Evolutionary conservation across 2,888 invertebrate genomes (phyloP), one percentile per base, ranked within the genome.

Genomic region (Baccha elongata): DNA sequence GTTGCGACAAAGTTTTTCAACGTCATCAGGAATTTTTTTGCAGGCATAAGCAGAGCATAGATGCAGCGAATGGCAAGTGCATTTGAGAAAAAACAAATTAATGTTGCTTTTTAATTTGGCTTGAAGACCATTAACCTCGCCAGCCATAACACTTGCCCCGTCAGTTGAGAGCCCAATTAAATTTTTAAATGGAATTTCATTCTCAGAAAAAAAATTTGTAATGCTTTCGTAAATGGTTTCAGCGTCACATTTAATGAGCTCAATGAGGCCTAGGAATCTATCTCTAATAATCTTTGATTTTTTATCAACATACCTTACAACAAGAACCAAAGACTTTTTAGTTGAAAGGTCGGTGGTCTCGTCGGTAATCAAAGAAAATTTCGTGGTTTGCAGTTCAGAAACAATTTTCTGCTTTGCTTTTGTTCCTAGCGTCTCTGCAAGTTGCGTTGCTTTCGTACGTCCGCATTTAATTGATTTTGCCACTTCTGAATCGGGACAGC

Each of bases 71-170:
- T 87, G 87, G 48, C 87, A 87, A 21, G 11, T 46, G 46, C 87
- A 87, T 40, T 85, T 86, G 35, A 86, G 60, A 0, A 86, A 85
- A 84, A 85, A 87, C 42, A 87, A 62, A 60, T 85, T 42, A 11
- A 86, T 86, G 15, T 85, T 40, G 17, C 85, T 55, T 58, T 74
- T 48, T 73, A 87, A 83, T 46, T 74, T 72, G 13, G 79, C 42
- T 67, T 85, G 55, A 3, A 87, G 84, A 10, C 86, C 86, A 26
- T 68, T 69, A 40, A 76, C 85, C 21, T 75, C 80, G 2, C 86
- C 87, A 86, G 86, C 86, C 87, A 87, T 87, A 11, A 86, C 86
- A 7, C 79, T 76, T 0, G 87, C 86, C 78, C 87, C 87, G 11
- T 86, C 86, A 7, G 81, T 76, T 0, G 87, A 86, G 76, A 87